Evolutionary conservation across 1,140 invertebrate genomes (phyloP).

Genomic region (Conus ventricosus): DNA sequence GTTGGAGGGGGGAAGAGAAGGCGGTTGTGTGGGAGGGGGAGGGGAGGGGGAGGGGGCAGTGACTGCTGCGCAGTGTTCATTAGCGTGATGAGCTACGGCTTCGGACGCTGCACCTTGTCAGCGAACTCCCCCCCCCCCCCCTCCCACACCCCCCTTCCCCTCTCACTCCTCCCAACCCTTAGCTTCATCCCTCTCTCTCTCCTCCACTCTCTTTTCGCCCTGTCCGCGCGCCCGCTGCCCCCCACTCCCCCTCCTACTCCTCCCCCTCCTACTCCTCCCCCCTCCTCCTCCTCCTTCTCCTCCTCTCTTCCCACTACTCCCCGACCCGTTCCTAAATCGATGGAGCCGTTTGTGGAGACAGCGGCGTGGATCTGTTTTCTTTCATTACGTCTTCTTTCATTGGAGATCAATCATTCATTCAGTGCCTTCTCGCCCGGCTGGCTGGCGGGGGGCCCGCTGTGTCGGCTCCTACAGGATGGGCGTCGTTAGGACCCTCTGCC

Average conservation of each 20-base stretch:
- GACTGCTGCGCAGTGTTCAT: slow-evolving; percentile 2
- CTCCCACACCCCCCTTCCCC: background rate
- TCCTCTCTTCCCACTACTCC: background rate
- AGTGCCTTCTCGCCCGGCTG: background rate
- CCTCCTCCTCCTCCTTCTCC: background rate
- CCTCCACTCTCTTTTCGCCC: background rate
- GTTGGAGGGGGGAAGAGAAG: background rate
- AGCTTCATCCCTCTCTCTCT: background rate
- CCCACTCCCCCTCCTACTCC: too few species aligned
- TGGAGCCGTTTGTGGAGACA: slow-evolving; percentile 25
- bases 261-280: background rate
- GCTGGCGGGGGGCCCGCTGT: background rate
- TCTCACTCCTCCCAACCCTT: background rate
- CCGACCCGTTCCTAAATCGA: background rate
- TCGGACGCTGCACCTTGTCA: background rate
- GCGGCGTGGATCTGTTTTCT: slow-evolving; percentile 16
- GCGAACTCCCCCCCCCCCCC: background rate
- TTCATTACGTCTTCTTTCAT: slow-evolving; percentile 20
- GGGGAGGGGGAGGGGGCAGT: background rate
- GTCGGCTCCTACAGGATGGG: too few species aligned
- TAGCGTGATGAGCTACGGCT: background rate
- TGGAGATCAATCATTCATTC: slow-evolving; percentile 22
- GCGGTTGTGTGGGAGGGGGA: background rate
- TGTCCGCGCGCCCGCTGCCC: background rate
- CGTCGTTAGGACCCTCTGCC: too few species aligned